These are phyloP conservation scores for Bombylius discolor DNA, from an alignment of 2,888 invertebrate genomes.

Conservation along the genomic window DNA sequence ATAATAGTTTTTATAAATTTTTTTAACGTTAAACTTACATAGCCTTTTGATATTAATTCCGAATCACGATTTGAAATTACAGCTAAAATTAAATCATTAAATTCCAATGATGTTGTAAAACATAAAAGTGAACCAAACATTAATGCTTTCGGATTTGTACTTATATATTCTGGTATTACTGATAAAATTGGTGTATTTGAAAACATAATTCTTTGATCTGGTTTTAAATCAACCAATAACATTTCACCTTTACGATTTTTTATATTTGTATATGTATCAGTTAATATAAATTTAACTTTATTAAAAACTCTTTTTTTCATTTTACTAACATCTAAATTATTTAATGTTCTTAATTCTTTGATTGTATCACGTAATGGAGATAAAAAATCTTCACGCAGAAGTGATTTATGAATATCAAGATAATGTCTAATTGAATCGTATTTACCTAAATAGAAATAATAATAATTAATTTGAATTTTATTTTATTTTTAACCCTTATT, in stretches of 20 bases:
- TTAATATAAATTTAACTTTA: constrained; percentile 23
- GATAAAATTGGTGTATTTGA: not conserved
- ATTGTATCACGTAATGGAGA: constrained; percentile 48
- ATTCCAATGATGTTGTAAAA: constrained; percentile 51
- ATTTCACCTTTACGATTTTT: constrained; percentile 22
- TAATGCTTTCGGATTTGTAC: constrained; percentile 14
- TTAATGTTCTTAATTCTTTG: constrained; percentile 11
- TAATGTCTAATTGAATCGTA: constrained; percentile 54
- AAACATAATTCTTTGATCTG: constrained; percentile 3
- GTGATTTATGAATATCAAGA: constrained; percentile 62
- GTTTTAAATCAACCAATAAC: constrained; percentile 23
- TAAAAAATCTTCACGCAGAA: constrained; percentile 69
- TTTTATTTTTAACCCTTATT: too few species aligned
- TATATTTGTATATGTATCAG: constrained; percentile 17
- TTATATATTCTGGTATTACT: not conserved
- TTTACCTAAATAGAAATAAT: constrained; percentile 34
- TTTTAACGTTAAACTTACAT: constrained; percentile 35
- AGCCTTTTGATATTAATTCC: constrained; percentile 41
- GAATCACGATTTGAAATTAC: constrained; percentile 48
- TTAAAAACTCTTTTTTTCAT: constrained; percentile 16
- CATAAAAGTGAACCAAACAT: constrained; percentile 53
- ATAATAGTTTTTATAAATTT: not conserved
- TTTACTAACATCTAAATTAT: constrained; percentile 8
- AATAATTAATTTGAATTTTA: not conserved
- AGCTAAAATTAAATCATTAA: constrained; percentile 54